phyloP scores from a whole-genome alignment of 2,888 invertebrate species.

The Podotricha telesiphe region DNA sequence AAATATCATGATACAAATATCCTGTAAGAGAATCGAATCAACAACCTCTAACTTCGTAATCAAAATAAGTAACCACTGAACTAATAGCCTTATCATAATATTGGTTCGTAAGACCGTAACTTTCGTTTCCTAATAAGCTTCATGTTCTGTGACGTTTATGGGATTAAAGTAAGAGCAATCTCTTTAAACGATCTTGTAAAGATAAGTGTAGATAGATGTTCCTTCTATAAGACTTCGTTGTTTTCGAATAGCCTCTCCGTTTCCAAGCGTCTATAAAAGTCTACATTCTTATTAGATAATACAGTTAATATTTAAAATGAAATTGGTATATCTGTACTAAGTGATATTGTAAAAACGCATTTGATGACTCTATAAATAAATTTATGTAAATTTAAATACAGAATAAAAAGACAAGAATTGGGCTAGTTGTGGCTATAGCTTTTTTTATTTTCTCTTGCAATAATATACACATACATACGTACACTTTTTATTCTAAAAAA shows the following conservation, averaged over 20 bases:
- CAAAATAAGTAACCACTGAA: not conserved
- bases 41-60: not conserved
- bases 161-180: slow-evolving; percentile 21
- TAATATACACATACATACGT: not conserved
- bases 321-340: slow-evolving; percentile 1
- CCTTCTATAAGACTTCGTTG: slow-evolving; percentile 11
- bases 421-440: not conserved
- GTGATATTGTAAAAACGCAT: not conserved
- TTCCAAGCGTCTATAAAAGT: slow-evolving; percentile 1
- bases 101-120: slow-evolving; percentile 11
- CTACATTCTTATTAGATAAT: slow-evolving; percentile 11
- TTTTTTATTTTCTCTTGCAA: not conserved
- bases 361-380: not conserved
- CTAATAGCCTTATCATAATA: not conserved
- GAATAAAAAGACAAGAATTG: not conserved
- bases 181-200: slow-evolving; percentile 21
- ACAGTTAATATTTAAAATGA: slow-evolving; percentile 1
- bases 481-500: too few species aligned
- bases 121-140: slow-evolving; percentile 23
- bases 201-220: slow-evolving; percentile 21
- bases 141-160: slow-evolving; percentile 22
- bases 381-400: slow-evolving; percentile 1
- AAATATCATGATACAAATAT: not conserved
- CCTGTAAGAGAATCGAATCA: not conserved
- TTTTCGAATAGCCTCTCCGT: slow-evolving; percentile 2